phyloP scores from a whole-genome alignment of 2,113 vertebrate genomes.

The Dasyurus viverrinus region DNA sequence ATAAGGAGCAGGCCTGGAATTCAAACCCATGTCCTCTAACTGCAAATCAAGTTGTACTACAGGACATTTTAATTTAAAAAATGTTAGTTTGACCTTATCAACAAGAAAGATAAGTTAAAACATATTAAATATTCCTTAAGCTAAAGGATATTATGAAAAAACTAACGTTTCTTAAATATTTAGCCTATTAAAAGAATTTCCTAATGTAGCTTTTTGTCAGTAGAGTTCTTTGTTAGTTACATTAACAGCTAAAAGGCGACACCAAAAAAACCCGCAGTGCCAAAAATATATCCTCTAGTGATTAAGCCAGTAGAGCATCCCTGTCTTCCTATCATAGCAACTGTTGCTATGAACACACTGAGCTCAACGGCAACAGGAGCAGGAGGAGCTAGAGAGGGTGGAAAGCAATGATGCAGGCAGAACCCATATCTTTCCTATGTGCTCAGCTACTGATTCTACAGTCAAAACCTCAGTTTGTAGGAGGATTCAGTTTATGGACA shows the following conservation, averaged over 20 bases:
- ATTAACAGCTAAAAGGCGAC: constrained; percentile 65
- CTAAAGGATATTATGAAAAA: neutral
- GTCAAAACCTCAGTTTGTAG: neutral
- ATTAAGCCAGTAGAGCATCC: constrained; percentile 55
- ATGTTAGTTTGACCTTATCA: neutral
- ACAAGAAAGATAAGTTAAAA: neutral
- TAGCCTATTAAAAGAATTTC: neutral
- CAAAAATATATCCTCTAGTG: constrained; percentile 77
- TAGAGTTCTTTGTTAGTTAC: constrained; percentile 3
- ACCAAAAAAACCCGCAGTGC: constrained; percentile 66
- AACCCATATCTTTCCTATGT: neutral
- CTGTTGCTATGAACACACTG: constrained; percentile 73
- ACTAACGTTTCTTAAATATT: neutral
- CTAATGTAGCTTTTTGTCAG: constrained; percentile 29
- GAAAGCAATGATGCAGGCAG: neutral
- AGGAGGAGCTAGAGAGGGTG: constrained; percentile 22
- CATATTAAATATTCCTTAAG: neutral
- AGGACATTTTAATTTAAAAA: neutral
- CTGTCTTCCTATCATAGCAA: constrained; percentile 71
- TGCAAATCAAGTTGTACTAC: neutral
- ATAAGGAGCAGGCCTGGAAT: neutral
- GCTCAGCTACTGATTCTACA: neutral
- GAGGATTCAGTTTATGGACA: neutral
- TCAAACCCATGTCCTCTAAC: neutral
- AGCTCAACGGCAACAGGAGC: constrained; percentile 53